Percentiles rank a stretch among this genome's conserved stretches.
Evolutionary conservation across 2,113 vertebrate genomes (phyloP).

Genomic region (Equus quagga): DNA sequence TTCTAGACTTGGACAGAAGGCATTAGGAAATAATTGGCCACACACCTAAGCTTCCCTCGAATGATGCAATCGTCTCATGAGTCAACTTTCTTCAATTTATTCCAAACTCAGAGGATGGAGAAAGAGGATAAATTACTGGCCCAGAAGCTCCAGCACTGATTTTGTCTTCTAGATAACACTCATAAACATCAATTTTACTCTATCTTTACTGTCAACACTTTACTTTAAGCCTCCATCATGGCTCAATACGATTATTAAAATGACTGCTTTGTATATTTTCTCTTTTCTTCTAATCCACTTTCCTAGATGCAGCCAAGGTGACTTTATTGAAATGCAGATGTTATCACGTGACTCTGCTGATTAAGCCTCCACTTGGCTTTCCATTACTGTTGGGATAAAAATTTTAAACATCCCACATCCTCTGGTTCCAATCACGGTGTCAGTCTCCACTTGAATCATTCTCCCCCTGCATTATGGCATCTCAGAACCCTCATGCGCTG

Average conservation of each 20-base stretch:
- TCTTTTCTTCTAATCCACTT: not conserved
- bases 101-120: not conserved
- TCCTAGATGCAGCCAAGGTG: not conserved
- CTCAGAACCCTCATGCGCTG: not conserved
- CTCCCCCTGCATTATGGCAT: not conserved
- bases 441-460: not conserved
- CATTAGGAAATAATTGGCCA: not conserved
- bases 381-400: not conserved
- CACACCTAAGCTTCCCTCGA: not conserved
- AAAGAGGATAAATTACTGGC: not conserved
- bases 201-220: not conserved
- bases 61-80: not conserved
- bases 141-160: not conserved
- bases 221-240: not conserved
- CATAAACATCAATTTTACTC: not conserved
- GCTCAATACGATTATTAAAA: slow-evolving; percentile 12
- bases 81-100: not conserved
- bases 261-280: slow-evolving; percentile 5
- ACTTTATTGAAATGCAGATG: slow-evolving; percentile 27
- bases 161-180: slow-evolving; percentile 3
- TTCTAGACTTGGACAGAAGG: not conserved
- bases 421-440: not conserved
- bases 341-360: not conserved
- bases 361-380: slow-evolving; percentile 6
- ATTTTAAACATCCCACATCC: not conserved